These are phyloP conservation scores for Toxostoma redivivum DNA, from an alignment of 2,113 vertebrate species.

Conservation along the genomic window DNA sequence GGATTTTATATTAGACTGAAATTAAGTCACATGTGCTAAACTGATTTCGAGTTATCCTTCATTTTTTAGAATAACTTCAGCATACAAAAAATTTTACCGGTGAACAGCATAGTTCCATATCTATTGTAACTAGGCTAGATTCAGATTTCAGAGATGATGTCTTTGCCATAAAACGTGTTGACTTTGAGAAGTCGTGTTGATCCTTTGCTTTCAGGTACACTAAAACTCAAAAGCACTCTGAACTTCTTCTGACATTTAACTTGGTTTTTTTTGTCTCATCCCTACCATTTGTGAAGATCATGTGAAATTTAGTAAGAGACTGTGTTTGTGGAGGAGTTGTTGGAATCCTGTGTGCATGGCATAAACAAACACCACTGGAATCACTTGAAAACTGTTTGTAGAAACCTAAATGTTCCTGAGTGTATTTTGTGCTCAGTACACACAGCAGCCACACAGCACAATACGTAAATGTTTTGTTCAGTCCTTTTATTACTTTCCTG, in stretches of 20 bases:
- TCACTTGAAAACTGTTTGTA: background rate
- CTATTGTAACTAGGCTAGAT: background rate
- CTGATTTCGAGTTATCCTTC: background rate
- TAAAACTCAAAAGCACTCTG: background rate
- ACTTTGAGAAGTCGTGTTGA: background rate
- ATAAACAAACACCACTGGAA: background rate
- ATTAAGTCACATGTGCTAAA: background rate
- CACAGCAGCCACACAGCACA: background rate
- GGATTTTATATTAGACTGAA: background rate
- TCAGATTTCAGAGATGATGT: background rate
- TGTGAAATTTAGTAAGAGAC: background rate
- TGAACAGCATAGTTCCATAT: background rate
- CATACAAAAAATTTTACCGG: background rate
- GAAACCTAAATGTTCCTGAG: background rate
- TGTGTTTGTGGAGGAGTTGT: background rate
- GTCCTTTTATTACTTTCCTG: background rate
- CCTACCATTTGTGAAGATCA: background rate
- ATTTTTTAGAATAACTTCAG: background rate
- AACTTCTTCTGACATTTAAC: background rate
- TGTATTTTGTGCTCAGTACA: background rate
- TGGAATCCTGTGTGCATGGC: background rate
- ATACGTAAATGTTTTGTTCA: background rate
- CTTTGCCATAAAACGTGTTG: background rate
- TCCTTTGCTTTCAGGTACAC: background rate
- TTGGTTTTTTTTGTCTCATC: background rate